Percentiles rank a stretch among this genome's conserved stretches.
These are phyloP conservation scores for Gracilinanus agilis DNA, from an alignment of 2,113 vertebrate species.

Conservation along the genomic window DNA sequence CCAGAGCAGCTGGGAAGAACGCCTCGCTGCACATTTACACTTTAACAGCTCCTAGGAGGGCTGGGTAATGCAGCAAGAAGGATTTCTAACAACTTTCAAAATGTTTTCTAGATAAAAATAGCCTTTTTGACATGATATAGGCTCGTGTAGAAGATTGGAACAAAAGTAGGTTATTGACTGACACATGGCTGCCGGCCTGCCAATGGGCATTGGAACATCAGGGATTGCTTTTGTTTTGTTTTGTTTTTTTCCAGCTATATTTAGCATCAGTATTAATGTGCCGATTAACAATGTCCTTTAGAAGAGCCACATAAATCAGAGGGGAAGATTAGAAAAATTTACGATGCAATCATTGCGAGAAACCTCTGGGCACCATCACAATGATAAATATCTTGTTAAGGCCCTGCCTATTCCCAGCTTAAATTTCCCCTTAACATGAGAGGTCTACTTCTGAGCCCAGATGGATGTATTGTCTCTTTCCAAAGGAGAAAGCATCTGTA, in stretches of 20 bases:
- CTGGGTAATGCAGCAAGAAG: conserved; percentile 47
- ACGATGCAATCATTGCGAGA: conserved; percentile 65
- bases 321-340: conserved; percentile 61
- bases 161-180: conserved; percentile 75
- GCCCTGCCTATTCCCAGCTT: conserved; percentile 66
- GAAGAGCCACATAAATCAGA: conserved; percentile 69
- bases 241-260: conserved; percentile 63
- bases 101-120: conserved; percentile 70
- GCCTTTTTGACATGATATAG: conserved; percentile 49
- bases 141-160: conserved; percentile 54
- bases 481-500: conserved; percentile 68
- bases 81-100: conserved; percentile 69
- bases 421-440: conserved; percentile 68
- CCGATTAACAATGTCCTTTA: conserved; percentile 63
- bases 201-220: conserved; percentile 47
- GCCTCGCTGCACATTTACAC: conserved; percentile 34
- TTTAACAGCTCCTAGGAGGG: conserved; percentile 60
- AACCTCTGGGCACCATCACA: conserved; percentile 67
- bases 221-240: conserved; percentile 16
- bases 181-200: conserved; percentile 69
- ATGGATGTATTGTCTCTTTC: conserved; percentile 29
- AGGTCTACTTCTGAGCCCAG: conserved; percentile 55
- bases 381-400: conserved; percentile 72
- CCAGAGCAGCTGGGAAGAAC: conserved; percentile 49
- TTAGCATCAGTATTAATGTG: conserved; percentile 65